phyloP scores from a whole-genome alignment of 1,140 invertebrate genomes.

The Branchinecta lindahli region DNA sequence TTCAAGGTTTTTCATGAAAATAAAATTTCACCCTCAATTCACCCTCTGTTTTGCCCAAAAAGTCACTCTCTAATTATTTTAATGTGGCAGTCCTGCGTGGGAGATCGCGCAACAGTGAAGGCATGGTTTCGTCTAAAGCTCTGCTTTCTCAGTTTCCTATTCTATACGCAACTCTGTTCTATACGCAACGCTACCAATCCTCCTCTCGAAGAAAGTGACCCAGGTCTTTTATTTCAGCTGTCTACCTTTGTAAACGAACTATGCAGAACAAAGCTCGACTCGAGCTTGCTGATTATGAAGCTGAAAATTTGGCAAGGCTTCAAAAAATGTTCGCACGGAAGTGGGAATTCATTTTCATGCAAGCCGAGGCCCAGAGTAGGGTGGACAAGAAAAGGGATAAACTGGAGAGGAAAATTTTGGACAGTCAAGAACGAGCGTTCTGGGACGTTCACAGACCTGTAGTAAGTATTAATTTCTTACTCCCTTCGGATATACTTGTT shows the following conservation, averaged over 20 bases:
- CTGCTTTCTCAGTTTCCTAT: too few relatives aligned
- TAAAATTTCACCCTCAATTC: too few relatives aligned
- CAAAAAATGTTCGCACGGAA: slow-evolving; percentile 99
- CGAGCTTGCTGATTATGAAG: slow-evolving; percentile 95
- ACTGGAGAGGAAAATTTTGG: slow-evolving; percentile 89
- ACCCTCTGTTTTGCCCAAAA: too few relatives aligned
- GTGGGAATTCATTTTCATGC: slow-evolving; percentile 99
- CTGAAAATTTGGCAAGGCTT: slow-evolving; percentile 86
- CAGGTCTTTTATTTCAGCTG: slow-evolving; percentile 45
- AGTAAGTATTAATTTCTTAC: slow-evolving; percentile 38
- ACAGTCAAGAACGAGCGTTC: slow-evolving; percentile 96
- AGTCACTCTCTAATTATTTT: too few relatives aligned
- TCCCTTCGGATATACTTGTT: not conserved
- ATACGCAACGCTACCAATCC: too few relatives aligned
- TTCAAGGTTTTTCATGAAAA: too few relatives aligned
- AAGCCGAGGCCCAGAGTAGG: slow-evolving; percentile 64
- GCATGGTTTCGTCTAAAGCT: too few relatives aligned
- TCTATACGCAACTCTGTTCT: too few relatives aligned
- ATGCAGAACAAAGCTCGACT: slow-evolving; percentile 99
- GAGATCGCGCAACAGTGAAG: too few relatives aligned
- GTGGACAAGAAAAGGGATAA: slow-evolving; percentile 98
- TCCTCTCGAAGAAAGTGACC: too few relatives aligned
- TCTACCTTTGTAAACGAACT: slow-evolving; percentile 96
- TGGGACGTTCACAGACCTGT: slow-evolving; percentile 99
- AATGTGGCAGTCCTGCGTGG: too few relatives aligned